A percentile compares a stretch with the other conserved stretches of the same genome.
phyloP scores from a whole-genome alignment of 2,888 invertebrate species.

The Drepana falcataria region DNA sequence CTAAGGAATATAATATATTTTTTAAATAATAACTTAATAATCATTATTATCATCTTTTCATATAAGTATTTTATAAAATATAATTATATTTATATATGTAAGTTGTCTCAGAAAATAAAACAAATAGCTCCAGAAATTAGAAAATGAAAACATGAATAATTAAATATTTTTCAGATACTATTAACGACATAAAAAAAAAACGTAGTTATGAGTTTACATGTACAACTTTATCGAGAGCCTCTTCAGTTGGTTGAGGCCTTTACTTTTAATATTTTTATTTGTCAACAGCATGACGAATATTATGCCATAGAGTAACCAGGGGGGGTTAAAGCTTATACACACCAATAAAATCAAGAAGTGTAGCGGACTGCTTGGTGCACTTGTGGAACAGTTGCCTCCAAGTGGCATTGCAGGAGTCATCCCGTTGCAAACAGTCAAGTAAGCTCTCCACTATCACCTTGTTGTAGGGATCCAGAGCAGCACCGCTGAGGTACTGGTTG shows the following conservation, averaged over 20 bases:
- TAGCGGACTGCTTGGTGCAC: conserved; percentile 82
- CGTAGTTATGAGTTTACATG: too few species aligned
- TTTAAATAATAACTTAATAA: conserved; percentile 2
- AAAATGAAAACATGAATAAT: too few species aligned
- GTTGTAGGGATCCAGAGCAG: conserved; percentile 63
- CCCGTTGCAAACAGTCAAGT: conserved; percentile 79
- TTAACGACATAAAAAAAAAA: too few species aligned
- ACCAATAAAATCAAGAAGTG: conserved; percentile 80
- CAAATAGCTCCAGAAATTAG: too few species aligned
- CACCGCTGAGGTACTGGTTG: conserved; percentile 63
- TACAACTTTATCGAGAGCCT: too few species aligned
- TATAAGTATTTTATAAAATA: background rate
- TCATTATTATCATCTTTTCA: background rate
- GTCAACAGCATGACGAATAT: too few species aligned
- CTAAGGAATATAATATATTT: conserved; percentile 24
- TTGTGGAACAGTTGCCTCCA: conserved; percentile 85
- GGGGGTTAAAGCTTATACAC: conserved; percentile 21
- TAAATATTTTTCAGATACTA: too few species aligned
- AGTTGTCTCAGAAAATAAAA: too few species aligned
- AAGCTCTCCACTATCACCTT: conserved; percentile 80
- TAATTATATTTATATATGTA: too few species aligned
- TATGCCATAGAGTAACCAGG: too few species aligned
- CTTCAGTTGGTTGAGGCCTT: too few species aligned
- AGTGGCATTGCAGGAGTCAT: conserved; percentile 81
- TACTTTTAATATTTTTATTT: too few species aligned